These are phyloP conservation scores for Amaurobius ferox DNA, from an alignment of 2,888 invertebrate species.

Conservation along the genomic window DNA sequence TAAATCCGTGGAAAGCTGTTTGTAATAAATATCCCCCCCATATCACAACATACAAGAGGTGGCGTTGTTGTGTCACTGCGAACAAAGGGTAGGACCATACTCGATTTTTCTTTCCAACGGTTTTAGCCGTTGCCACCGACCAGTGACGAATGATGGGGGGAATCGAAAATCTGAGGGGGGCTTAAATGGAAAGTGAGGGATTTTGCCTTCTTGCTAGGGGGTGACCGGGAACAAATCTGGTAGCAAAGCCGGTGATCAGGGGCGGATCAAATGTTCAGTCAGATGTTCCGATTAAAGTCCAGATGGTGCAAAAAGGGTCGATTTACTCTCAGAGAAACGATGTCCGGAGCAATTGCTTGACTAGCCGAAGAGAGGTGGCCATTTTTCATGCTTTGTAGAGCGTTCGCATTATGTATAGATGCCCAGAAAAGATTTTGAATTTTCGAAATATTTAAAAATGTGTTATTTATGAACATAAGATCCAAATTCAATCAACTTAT, in stretches of 20 bases:
- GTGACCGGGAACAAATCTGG: slow-evolving; percentile 7
- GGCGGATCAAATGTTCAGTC: slow-evolving; percentile 14
- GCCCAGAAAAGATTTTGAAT: too few relatives aligned
- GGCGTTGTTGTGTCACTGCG: not conserved
- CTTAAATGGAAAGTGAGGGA: not conserved
- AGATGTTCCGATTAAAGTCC: slow-evolving; percentile 16
- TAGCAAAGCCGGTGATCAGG: slow-evolving; percentile 12
- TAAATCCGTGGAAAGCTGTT: slow-evolving; percentile 11
- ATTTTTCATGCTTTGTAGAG: too few relatives aligned
- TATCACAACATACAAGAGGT: slow-evolving; percentile 18
- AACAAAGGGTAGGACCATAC: not conserved
- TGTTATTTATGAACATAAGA: too few relatives aligned
- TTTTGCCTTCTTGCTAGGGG: not conserved
- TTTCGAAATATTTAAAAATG: too few relatives aligned
- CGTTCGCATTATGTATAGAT: too few relatives aligned
- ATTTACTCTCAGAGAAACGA: not conserved
- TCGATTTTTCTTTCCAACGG: slow-evolving; percentile 18
- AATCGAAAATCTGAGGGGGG: not conserved
- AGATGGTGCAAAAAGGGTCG: slow-evolving; percentile 2
- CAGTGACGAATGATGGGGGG: slow-evolving; percentile 3
- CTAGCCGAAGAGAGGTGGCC: too few relatives aligned
- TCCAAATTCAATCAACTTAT: too few relatives aligned
- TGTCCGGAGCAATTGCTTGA: too few relatives aligned
- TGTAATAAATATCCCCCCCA: not conserved
- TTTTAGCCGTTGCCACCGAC: slow-evolving; percentile 3